Evolutionary conservation across 2,888 invertebrate species (phyloP).

Genomic region (Embidobia sp.): DNA sequence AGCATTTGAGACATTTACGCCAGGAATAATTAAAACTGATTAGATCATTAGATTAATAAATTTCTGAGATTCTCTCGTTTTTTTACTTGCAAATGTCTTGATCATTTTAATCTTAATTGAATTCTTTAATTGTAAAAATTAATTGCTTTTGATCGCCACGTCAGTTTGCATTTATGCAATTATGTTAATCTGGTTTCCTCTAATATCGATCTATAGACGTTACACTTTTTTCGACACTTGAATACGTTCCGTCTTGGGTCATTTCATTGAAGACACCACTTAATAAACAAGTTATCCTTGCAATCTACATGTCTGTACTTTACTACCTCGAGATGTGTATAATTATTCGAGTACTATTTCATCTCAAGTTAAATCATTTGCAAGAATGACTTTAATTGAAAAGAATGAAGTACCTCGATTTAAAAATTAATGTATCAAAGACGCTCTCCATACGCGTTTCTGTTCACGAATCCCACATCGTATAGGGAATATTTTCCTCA

Average conservation of each 20-base stretch:
- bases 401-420: neutral
- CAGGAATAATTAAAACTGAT: no score
- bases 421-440: constrained; percentile 45
- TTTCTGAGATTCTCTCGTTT: no score
- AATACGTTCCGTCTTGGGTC: constrained; percentile 18
- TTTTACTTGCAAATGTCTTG: no score
- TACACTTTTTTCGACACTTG: constrained; percentile 10
- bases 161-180: neutral
- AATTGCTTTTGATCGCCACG: no score
- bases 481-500: no score
- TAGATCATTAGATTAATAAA: no score
- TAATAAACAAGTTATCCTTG: constrained; percentile 54
- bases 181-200: neutral
- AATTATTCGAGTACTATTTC: constrained; percentile 20
- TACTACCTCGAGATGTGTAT: constrained; percentile 21
- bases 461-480: neutral
- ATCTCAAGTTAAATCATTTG: constrained; percentile 6
- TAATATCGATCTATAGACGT: constrained; percentile 7
- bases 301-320: constrained; percentile 21
- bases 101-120: no score
- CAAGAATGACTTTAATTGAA: constrained; percentile 8
- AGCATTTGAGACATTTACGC: no score
- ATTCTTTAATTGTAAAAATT: no score
- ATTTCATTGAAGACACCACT: constrained; percentile 8
- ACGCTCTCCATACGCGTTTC: constrained; percentile 27